Conservation (phyloP, 2,888 invertebrate species). For the Halictus quadricinctus region DNA sequence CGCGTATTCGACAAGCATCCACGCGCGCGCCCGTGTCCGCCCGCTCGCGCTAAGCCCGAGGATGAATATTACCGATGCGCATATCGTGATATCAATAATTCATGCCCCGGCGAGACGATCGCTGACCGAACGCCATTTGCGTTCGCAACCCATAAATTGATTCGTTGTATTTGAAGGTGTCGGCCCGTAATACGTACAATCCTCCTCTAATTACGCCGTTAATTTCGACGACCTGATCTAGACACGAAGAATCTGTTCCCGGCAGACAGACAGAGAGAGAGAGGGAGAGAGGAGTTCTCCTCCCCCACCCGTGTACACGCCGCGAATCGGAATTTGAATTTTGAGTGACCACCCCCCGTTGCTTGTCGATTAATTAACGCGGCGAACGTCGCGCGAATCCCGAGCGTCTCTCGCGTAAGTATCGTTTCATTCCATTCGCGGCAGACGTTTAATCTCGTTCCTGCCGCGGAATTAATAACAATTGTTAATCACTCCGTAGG, state of each 20-base stretch:
- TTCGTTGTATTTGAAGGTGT: slow-evolving; percentile 47
- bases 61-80: slow-evolving; percentile 56
- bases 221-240: slow-evolving; percentile 3
- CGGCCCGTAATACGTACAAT: slow-evolving; percentile 28
- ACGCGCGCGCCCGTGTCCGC: neutral
- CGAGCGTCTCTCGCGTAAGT: neutral
- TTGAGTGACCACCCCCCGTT: neutral
- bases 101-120: slow-evolving; percentile 55
- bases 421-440: neutral
- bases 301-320: neutral
- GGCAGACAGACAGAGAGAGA: neutral
- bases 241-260: neutral
- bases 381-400: neutral
- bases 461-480: neutral
- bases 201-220: slow-evolving; percentile 34
- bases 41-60: slow-evolving; percentile 25
- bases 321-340: neutral
- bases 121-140: slow-evolving; percentile 52
- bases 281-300: neutral
- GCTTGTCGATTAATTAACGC: slow-evolving; percentile 1
- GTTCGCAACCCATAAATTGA: slow-evolving; percentile 51
- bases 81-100: slow-evolving; percentile 64
- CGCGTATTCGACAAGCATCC: slow-evolving; percentile 51
- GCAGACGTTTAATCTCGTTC: neutral
- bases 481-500: neutral